A percentile compares a stretch with the other conserved stretches of the same genome.
phyloP scores from a whole-genome alignment of 2,888 invertebrate genomes.

The Pherbina coryleti region DNA sequence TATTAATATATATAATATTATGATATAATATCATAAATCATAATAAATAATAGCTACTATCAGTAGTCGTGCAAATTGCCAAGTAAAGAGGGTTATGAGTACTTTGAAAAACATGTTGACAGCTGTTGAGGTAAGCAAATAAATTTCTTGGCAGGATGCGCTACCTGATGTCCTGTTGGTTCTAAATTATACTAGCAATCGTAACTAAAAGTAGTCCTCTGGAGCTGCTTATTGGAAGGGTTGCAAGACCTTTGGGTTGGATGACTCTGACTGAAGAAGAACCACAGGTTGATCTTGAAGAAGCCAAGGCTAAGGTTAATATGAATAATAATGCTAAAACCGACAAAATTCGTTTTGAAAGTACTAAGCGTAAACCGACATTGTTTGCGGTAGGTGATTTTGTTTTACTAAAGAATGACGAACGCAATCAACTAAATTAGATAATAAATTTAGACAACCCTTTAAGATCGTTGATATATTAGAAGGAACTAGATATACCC shows the following conservation, averaged over 20 bases:
- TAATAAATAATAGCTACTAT: conserved; percentile 23
- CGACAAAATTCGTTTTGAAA: too few relatives aligned
- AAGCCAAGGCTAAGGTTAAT: too few relatives aligned
- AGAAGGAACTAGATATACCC: neutral
- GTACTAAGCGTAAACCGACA: too few relatives aligned
- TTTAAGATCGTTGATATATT: too few relatives aligned
- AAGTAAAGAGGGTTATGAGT: conserved; percentile 28
- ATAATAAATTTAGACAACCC: too few relatives aligned
- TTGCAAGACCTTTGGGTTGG: neutral
- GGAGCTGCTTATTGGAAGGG: conserved; percentile 30
- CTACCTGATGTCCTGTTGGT: conserved; percentile 29
- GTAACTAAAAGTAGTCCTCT: conserved; percentile 25
- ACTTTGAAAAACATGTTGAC: conserved; percentile 29
- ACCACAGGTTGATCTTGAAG: too few relatives aligned
- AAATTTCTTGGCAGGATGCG: conserved; percentile 18
- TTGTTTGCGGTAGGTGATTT: too few relatives aligned
- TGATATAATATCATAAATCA: too few relatives aligned
- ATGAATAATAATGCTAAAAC: too few relatives aligned
- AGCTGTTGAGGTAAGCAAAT: conserved; percentile 20
- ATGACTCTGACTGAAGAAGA: neutral
- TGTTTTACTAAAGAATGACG: too few relatives aligned
- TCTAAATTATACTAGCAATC: conserved; percentile 29
- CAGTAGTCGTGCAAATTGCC: conserved; percentile 29
- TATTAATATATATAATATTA: conserved; percentile 4
- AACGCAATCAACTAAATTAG: too few relatives aligned